Conservation (phyloP, 2,113 vertebrate species). For the Ivindomyrus marchei region DNA sequence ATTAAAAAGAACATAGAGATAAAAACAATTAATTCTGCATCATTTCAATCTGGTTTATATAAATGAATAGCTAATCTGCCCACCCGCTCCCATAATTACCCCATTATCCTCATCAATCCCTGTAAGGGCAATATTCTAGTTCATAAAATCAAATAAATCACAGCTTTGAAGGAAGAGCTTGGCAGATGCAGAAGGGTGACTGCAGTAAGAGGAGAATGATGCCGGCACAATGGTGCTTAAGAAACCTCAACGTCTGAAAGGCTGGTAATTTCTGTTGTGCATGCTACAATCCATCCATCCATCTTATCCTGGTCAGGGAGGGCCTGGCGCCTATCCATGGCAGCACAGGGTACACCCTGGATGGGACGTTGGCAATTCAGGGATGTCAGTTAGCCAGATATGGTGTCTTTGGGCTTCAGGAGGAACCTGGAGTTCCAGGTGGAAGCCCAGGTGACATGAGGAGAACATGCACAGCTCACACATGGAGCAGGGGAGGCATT, state of each 20-base stretch:
- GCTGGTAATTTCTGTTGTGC: background rate
- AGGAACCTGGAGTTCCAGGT: background rate
- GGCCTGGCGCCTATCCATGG: background rate
- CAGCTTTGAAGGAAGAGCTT: background rate
- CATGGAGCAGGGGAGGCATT: background rate
- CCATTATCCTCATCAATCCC: background rate
- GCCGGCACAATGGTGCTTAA: background rate
- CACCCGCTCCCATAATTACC: background rate
- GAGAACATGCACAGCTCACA: background rate
- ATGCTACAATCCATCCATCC: background rate
- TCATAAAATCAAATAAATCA: background rate
- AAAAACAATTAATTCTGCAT: slow-evolving; percentile 16
- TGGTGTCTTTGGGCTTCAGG: background rate
- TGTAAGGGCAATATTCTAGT: background rate
- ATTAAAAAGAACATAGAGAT: slow-evolving; percentile 5
- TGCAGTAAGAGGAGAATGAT: background rate
- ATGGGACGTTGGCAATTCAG: background rate
- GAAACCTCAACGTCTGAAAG: background rate
- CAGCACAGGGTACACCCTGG: background rate
- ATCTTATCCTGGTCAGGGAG: background rate
- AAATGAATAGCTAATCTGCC: background rate
- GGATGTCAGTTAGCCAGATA: background rate
- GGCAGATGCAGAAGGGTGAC: background rate
- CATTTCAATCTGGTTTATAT: slow-evolving; percentile 12
- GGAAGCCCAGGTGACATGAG: too few relatives aligned